phyloP scores from a whole-genome alignment of 2,113 vertebrate genomes.

The Amia ocellicauda region DNA sequence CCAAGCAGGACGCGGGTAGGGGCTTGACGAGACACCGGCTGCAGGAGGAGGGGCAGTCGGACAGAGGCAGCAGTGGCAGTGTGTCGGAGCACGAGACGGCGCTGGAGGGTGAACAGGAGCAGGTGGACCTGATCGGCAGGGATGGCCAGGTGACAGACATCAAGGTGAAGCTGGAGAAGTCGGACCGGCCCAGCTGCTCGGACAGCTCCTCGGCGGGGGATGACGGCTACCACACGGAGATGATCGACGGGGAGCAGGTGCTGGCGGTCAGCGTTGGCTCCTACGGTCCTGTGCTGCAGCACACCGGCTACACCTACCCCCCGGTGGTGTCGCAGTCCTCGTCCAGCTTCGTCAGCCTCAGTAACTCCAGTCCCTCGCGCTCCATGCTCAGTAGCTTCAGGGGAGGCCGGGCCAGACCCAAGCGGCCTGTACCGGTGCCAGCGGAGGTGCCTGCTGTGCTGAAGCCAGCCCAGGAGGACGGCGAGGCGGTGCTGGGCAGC shows the following conservation, averaged over 20 bases:
- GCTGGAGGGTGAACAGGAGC: conserved; percentile 86
- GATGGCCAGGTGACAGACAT: conserved; percentile 89
- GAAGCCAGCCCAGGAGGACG: conserved; percentile 51
- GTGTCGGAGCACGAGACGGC: conserved; percentile 90
- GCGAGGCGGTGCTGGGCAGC: conserved; percentile 47
- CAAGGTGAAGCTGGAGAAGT: conserved; percentile 92
- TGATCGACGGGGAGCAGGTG: conserved; percentile 95
- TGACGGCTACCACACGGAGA: conserved; percentile 92
- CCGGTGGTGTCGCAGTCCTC: conserved; percentile 70
- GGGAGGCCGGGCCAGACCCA: conserved; percentile 83
- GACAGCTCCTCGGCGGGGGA: conserved; percentile 95
- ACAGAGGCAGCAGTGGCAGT: conserved; percentile 88
- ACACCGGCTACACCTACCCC: conserved; percentile 80
- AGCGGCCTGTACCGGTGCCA: conserved; percentile 62
- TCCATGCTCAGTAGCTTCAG: conserved; percentile 89
- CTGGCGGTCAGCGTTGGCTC: conserved; percentile 90
- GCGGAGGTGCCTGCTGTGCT: conserved; percentile 49
- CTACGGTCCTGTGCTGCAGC: conserved; percentile 84
- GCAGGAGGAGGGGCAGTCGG: conserved; percentile 91
- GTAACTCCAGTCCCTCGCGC: conserved; percentile 84
- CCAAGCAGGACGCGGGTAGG: conserved; percentile 73
- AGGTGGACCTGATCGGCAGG: conserved; percentile 80
- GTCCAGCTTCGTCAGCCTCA: conserved; percentile 76
- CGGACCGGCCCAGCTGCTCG: conserved; percentile 85
- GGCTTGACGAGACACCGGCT: conserved; percentile 58